phyloP scores from a whole-genome alignment of 2,113 vertebrate genomes.

The Centropus bengalensis region DNA sequence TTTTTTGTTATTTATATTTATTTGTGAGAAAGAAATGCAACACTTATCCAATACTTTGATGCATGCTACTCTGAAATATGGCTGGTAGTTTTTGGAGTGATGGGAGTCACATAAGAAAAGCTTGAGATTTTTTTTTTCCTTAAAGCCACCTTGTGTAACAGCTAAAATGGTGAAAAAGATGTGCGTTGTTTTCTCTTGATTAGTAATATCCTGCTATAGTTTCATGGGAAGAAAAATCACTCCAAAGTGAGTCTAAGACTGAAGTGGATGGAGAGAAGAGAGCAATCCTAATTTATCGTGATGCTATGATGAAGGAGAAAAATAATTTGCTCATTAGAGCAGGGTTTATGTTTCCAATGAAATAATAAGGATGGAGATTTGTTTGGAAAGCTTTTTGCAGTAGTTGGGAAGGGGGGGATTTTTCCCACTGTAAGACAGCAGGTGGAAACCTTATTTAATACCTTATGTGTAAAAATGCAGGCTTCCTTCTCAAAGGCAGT shows the following conservation, averaged over 20 bases:
- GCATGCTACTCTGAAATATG: neutral
- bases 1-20: neutral
- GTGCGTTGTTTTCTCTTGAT: neutral
- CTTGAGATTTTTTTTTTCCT: fast-evolving
- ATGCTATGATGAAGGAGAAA: neutral
- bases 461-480: neutral
- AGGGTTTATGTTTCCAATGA: neutral
- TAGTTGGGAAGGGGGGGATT: neutral
- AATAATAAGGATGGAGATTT: neutral
- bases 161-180: neutral
- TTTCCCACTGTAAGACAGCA: neutral
- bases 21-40: neutral
- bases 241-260: neutral
- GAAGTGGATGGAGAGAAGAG: neutral
- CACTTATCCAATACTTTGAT: neutral
- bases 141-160: neutral
- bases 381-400: neutral
- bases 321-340: neutral
- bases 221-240: neutral
- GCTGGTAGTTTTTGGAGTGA: neutral
- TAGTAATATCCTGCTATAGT: neutral
- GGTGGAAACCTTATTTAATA: neutral
- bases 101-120: neutral
- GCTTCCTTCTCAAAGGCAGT: neutral
- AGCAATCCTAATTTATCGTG: neutral